A percentile compares a stretch with the other conserved stretches of the same genome.
Conservation (phyloP, 2,888 invertebrate species). For the Cephus runcator region DNA sequence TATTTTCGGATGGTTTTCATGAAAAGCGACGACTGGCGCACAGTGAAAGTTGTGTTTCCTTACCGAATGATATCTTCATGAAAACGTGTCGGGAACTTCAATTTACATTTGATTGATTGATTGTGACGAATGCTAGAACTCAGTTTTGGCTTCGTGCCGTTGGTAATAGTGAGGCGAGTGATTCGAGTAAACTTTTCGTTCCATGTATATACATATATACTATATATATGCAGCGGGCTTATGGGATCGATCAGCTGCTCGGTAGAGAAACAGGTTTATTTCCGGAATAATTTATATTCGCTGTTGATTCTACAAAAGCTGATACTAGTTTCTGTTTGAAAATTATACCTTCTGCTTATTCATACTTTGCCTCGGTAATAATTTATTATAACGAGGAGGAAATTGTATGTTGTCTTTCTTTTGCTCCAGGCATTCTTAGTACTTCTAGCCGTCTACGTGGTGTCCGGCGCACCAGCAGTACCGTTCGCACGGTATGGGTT, state of each 20-base stretch:
- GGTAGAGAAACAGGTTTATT: neutral
- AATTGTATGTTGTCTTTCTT: neutral
- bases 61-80: neutral
- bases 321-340: neutral
- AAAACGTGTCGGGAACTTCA: neutral
- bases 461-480: conserved; percentile 22
- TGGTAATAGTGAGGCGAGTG: neutral
- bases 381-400: neutral
- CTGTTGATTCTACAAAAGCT: neutral
- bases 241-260: no score
- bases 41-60: neutral
- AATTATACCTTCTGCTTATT: neutral
- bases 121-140: neutral
- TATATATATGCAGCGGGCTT: no score
- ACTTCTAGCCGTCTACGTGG: conserved; percentile 32
- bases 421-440: conserved; percentile 41
- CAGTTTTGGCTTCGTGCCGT: neutral
- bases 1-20: neutral
- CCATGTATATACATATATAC: no score
- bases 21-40: neutral
- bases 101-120: neutral
- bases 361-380: neutral
- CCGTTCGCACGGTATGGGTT: conserved; percentile 6
- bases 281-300: neutral
- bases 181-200: no score